phyloP scores from a whole-genome alignment of 2,797 vertebrate genomes.

The Mormyrus proboscirostris region DNA sequence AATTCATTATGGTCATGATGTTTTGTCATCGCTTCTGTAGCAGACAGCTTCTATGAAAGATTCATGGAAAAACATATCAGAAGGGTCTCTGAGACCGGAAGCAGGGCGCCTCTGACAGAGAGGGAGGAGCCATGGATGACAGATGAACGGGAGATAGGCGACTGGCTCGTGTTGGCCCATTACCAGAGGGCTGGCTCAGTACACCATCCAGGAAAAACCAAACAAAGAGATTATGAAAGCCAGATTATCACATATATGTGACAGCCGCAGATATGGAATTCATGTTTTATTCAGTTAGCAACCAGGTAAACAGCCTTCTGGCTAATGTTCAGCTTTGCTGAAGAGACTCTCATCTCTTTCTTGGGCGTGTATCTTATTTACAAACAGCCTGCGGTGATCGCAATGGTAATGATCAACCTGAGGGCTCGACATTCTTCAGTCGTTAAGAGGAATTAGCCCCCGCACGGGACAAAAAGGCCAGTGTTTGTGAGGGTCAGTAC shows the following conservation, averaged over 20 bases:
- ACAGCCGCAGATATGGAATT: neutral
- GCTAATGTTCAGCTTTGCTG: neutral
- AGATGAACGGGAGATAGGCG: constrained; percentile 13
- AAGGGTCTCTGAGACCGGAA: constrained; percentile 10
- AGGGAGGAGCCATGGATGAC: constrained; percentile 9
- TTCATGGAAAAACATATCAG: neutral
- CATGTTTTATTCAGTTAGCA: neutral
- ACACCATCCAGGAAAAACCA: neutral
- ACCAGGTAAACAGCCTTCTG: neutral
- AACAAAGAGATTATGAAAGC: neutral
- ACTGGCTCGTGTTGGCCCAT: neutral
- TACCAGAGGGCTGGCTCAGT: neutral
- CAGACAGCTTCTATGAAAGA: neutral
- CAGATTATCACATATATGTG: neutral
- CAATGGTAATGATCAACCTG: neutral
- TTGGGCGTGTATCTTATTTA: neutral
- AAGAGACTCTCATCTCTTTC: neutral
- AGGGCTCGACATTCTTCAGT: too few relatives aligned
- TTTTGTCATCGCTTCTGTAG: neutral
- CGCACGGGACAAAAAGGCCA: neutral
- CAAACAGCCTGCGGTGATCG: neutral
- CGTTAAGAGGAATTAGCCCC: neutral
- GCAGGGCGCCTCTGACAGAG: neutral
- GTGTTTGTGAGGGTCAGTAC: neutral
- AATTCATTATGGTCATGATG: neutral